phyloP scores from a whole-genome alignment of 2,888 invertebrate species.

The Julus scanicus region DNA sequence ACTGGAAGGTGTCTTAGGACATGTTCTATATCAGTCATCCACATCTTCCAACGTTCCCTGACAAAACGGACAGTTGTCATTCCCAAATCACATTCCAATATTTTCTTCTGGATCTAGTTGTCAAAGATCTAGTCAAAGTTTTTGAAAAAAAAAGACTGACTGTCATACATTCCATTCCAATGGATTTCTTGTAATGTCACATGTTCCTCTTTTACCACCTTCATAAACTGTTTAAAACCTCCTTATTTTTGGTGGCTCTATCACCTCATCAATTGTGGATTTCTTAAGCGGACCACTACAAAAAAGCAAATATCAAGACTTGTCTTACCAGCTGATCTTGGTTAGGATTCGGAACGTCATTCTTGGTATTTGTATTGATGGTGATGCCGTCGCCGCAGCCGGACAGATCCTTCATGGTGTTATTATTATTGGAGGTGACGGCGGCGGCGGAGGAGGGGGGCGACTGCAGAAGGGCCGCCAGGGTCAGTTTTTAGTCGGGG shows the following conservation, averaged over 20 bases:
- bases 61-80: too few relatives aligned
- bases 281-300: background rate
- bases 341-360: background rate
- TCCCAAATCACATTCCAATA: too few relatives aligned
- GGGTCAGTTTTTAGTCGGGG: background rate
- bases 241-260: too few relatives aligned
- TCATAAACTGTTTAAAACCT: too few relatives aligned
- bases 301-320: background rate
- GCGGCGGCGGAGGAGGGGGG: background rate
- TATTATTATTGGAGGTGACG: background rate
- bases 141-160: too few relatives aligned
- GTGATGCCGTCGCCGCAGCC: background rate
- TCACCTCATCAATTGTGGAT: background rate
- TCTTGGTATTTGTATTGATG: background rate
- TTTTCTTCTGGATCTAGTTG: too few relatives aligned
- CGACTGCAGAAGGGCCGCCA: background rate
- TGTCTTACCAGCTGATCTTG: background rate
- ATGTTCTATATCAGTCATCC: too few relatives aligned
- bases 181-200: too few relatives aligned
- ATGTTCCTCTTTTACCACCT: too few relatives aligned
- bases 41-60: too few relatives aligned
- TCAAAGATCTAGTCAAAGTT: background rate
- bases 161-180: too few relatives aligned
- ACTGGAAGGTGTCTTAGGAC: too few relatives aligned
- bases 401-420: constrained; percentile 9